A percentile compares a stretch with the other conserved stretches of the same genome.
These are phyloP conservation scores for Hemitrygon akajei DNA, from an alignment of 2,797 vertebrate species.

Conservation along the genomic window DNA sequence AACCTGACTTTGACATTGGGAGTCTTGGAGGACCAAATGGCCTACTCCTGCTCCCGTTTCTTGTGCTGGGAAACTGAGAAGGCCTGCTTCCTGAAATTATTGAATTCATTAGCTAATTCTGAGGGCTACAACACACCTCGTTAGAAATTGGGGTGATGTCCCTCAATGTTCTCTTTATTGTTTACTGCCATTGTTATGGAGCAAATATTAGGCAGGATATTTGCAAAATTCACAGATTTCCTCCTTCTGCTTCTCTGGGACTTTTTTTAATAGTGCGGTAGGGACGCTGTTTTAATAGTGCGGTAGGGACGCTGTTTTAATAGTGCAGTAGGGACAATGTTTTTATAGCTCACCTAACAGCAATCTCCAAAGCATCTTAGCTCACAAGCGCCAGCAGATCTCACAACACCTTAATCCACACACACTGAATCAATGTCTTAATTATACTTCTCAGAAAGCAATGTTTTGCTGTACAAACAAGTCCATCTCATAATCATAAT, in stretches of 20 bases:
- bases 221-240: not conserved
- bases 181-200: not conserved
- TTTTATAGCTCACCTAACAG: not conserved
- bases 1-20: no score
- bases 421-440: not conserved
- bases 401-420: not conserved
- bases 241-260: not conserved
- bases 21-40: no score
- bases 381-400: not conserved
- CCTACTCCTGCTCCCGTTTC: no score
- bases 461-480: not conserved
- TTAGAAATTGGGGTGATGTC: no score
- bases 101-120: no score
- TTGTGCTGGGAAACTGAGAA: no score
- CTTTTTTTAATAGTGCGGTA: not conserved
- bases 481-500: not conserved
- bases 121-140: no score
- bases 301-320: no score
- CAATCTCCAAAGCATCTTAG: not conserved
- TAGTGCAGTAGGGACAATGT: not conserved
- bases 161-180: not conserved
- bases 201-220: not conserved
- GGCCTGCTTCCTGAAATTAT: no score
- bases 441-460: not conserved
- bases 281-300: no score